Conservation (phyloP, 2,797 vertebrate genomes). For the Pseudochaenichthys georgianus region DNA sequence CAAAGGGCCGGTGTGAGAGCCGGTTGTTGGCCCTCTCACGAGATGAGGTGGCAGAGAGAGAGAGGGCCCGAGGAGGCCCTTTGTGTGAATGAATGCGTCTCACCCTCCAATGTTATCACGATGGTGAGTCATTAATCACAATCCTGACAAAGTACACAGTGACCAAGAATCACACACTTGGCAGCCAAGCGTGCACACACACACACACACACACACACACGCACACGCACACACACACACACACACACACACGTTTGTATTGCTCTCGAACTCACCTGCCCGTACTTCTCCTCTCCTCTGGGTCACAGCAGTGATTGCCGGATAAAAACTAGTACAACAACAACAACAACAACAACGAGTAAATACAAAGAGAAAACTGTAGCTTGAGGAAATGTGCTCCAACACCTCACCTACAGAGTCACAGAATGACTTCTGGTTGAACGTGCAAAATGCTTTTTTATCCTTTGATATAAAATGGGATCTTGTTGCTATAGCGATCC, state of each 20-base stretch:
- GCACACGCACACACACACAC: conserved; percentile 14
- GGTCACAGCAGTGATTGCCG: conserved; percentile 37
- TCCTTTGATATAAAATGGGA: no score
- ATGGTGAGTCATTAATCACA: conserved; percentile 86
- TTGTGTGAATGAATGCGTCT: conserved; percentile 81
- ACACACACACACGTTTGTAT: conserved; percentile 14
- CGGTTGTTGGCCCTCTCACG: conserved; percentile 62
- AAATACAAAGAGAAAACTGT: conserved; percentile 44
- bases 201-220: conserved; percentile 16
- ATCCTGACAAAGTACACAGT: conserved; percentile 80
- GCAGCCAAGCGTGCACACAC: conserved; percentile 43
- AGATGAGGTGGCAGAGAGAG: conserved; percentile 71
- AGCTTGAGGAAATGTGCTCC: conserved; percentile 20
- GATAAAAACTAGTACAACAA: conserved; percentile 38
- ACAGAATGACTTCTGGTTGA: no score
- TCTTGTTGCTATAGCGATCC: no score
- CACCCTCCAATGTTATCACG: conserved; percentile 83
- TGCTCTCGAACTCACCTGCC: conserved; percentile 56
- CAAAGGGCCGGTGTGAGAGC: conserved; percentile 66
- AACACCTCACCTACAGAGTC: no score
- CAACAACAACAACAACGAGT: conserved; percentile 20
- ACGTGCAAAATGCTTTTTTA: no score
- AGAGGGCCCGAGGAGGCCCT: conserved; percentile 74
- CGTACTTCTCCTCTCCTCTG: conserved; percentile 42
- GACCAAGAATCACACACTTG: conserved; percentile 66